Conservation (phyloP, 2,888 invertebrate genomes). For the Anagyrus pseudococci region DNA sequence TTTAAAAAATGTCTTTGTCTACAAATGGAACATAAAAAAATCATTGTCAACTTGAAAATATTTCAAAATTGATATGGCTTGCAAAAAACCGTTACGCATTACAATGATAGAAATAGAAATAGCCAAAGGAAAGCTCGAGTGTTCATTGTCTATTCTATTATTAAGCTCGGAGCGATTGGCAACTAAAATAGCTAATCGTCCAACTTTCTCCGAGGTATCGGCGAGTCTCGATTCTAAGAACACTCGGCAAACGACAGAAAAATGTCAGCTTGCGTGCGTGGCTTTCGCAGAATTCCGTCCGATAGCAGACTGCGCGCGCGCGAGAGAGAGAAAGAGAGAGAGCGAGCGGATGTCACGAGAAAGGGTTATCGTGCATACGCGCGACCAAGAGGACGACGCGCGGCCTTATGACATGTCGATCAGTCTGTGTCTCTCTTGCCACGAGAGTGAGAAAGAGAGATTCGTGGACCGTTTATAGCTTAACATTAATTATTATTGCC, state of each 20-base stretch:
- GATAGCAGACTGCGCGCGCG: background rate
- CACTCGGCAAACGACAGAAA: background rate
- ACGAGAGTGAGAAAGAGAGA: no score
- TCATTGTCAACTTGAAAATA: no score
- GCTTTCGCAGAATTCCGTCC: slow-evolving; percentile 1
- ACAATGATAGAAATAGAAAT: background rate
- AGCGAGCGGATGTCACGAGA: slow-evolving; percentile 51
- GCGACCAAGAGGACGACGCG: slow-evolving; percentile 3
- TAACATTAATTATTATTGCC: slow-evolving; percentile 62
- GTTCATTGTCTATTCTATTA: slow-evolving; percentile 21
- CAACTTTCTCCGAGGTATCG: background rate
- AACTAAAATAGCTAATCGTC: slow-evolving; percentile 12
- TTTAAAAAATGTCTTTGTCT: no score
- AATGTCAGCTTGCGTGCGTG: background rate
- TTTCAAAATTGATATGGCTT: no score
- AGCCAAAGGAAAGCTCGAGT: background rate
- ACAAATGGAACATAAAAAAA: no score
- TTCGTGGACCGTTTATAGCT: slow-evolving; percentile 50
- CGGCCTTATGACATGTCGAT: slow-evolving; percentile 61
- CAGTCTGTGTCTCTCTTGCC: slow-evolving; percentile 55
- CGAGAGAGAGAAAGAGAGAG: background rate
- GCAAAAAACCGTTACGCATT: background rate
- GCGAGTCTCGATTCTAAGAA: background rate
- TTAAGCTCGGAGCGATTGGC: slow-evolving; percentile 6
- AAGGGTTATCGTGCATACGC: slow-evolving; percentile 53